Evolutionary conservation across 1,140 invertebrate genomes (phyloP).

Genomic region (Drosophila tani): DNA sequence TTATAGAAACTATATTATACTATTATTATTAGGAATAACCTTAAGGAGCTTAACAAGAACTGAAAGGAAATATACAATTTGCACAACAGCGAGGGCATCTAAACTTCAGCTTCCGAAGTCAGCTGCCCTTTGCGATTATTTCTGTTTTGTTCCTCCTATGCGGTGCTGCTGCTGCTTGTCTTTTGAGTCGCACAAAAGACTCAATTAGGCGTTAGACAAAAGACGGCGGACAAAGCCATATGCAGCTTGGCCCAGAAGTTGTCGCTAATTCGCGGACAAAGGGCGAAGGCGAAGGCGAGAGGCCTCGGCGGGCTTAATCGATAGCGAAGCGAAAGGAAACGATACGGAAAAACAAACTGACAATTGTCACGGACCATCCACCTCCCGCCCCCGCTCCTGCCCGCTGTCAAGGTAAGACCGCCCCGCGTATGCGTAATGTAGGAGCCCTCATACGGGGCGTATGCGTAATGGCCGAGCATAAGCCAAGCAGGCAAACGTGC

Average conservation of each 20-base stretch:
- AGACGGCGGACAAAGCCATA: slow-evolving; percentile 54
- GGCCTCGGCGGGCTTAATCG: slow-evolving; percentile 70
- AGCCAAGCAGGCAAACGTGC: slow-evolving; percentile 21
- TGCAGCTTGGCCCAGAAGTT: slow-evolving; percentile 49
- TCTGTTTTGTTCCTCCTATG: slow-evolving; percentile 17
- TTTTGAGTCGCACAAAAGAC: slow-evolving; percentile 52
- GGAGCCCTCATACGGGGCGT: slow-evolving; percentile 16
- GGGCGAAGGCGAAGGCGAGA: slow-evolving; percentile 32
- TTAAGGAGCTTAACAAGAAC: not conserved
- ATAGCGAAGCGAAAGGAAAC: slow-evolving; percentile 50
- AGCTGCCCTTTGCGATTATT: not conserved
- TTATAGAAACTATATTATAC: not conserved
- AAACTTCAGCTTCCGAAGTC: not conserved
- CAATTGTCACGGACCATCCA: slow-evolving; percentile 66
- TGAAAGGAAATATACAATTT: not conserved
- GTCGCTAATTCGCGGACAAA: slow-evolving; percentile 48
- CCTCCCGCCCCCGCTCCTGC: slow-evolving; percentile 16
- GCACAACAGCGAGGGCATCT: not conserved
- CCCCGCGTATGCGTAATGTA: slow-evolving; percentile 62
- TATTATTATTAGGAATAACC: not conserved
- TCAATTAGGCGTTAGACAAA: slow-evolving; percentile 60
- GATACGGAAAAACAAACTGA: slow-evolving; percentile 52
- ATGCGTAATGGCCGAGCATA: slow-evolving; percentile 54
- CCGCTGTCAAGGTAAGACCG: slow-evolving; percentile 70
- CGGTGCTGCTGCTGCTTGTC: slow-evolving; percentile 22